These are phyloP conservation scores for Rhodophaea formosa DNA, from an alignment of 2,888 invertebrate genomes.

Conservation along the genomic window DNA sequence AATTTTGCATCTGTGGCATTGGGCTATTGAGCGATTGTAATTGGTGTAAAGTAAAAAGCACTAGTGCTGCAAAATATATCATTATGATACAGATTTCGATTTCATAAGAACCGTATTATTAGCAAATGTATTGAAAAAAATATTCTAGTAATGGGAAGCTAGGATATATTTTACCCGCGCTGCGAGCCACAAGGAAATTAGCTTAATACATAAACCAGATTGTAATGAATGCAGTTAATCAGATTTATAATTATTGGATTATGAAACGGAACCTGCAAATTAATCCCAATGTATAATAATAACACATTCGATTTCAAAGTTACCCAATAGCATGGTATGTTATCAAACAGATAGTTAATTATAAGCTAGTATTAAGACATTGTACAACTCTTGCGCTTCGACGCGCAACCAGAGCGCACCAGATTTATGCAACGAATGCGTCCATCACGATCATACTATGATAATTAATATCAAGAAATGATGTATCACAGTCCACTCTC, in stretches of 20 bases:
- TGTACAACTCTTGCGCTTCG: constrained; percentile 9
- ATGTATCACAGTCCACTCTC: constrained; percentile 8
- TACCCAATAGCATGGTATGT: neutral
- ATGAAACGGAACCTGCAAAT: neutral
- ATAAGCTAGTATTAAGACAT: neutral
- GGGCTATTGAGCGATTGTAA: too few species aligned
- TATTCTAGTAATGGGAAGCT: too few species aligned
- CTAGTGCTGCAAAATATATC: too few species aligned
- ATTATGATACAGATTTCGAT: too few species aligned
- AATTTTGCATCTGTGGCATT: too few species aligned
- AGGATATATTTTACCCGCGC: too few species aligned
- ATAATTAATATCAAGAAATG: constrained; percentile 5
- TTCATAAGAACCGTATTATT: too few species aligned
- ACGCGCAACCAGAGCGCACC: neutral
- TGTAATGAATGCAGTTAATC: neutral
- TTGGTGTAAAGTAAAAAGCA: too few species aligned
- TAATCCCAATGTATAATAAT: neutral
- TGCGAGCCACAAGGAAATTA: too few species aligned
- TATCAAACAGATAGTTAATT: neutral
- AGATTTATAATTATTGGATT: neutral
- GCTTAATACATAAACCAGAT: too few species aligned
- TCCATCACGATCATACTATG: constrained; percentile 2
- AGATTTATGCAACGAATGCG: constrained; percentile 3
- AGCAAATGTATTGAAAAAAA: too few species aligned
- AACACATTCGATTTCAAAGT: neutral